A percentile compares a stretch with the other conserved stretches of the same genome.
phyloP scores from a whole-genome alignment of 2,888 invertebrate genomes.

The Athalia rosae region DNA sequence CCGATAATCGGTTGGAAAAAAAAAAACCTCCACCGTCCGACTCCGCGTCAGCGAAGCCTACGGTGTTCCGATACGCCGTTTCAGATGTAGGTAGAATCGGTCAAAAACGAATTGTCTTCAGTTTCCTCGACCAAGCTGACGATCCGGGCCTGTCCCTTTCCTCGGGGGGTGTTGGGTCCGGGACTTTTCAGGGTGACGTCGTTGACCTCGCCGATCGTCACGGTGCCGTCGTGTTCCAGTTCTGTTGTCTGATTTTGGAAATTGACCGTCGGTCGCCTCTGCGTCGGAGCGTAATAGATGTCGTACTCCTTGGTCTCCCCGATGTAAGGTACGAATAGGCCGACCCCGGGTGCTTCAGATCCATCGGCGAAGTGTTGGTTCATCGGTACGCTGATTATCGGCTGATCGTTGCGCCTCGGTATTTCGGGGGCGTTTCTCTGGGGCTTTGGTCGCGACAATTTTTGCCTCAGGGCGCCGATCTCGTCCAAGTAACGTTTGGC shows the following conservation, averaged over 20 bases:
- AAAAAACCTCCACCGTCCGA: no score
- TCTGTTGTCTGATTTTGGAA: constrained; percentile 22
- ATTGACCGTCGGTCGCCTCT: constrained; percentile 32
- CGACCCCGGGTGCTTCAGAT: constrained; percentile 26
- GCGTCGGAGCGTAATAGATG: not conserved
- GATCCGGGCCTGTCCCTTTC: not conserved
- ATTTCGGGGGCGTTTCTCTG: constrained; percentile 59
- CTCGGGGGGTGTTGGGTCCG: not conserved
- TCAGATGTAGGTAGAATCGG: constrained; percentile 55
- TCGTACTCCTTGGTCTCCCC: constrained; percentile 47
- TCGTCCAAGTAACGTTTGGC: constrained; percentile 76
- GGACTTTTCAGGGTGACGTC: not conserved
- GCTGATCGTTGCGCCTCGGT: constrained; percentile 63
- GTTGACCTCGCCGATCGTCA: constrained; percentile 27
- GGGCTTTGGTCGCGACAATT: constrained; percentile 32
- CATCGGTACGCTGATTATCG: constrained; percentile 57
- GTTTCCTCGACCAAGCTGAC: constrained; percentile 46
- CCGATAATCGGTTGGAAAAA: no score
- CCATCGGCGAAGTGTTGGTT: constrained; percentile 56
- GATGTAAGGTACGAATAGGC: constrained; percentile 1
- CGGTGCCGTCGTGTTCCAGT: constrained; percentile 11
- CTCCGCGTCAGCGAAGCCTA: not conserved
- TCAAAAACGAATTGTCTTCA: constrained; percentile 44
- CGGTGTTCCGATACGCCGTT: not conserved
- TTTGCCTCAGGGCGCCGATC: constrained; percentile 70